Percentiles rank a stretch among this genome's conserved stretches.
phyloP scores from a whole-genome alignment of 2,888 invertebrate genomes.

The Scaptomyza flava region DNA sequence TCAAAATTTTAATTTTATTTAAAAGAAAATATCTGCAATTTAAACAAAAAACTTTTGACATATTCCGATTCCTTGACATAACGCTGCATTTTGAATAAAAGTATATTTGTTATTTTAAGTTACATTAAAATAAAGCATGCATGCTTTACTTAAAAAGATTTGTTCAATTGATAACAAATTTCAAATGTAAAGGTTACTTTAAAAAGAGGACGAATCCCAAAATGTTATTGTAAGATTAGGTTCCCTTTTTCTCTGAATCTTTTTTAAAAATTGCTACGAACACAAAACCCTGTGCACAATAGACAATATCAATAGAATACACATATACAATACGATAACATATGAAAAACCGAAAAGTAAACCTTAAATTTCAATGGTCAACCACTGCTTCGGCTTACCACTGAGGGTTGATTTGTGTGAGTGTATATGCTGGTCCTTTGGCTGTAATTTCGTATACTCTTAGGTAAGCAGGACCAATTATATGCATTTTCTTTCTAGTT shows the following conservation, averaged over 20 bases:
- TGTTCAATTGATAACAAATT: constrained; percentile 67
- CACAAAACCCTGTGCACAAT: constrained; percentile 48
- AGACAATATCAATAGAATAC: constrained; percentile 42
- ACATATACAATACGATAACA: constrained; percentile 15
- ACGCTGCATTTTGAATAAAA: constrained; percentile 1
- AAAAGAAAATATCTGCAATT: constrained; percentile 2
- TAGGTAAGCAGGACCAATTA: constrained; percentile 49
- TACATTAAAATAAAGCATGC: constrained; percentile 47
- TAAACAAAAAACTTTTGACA: constrained; percentile 1
- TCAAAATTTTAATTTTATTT: neutral
- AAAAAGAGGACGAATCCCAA: constrained; percentile 64
- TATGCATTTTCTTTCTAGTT: constrained; percentile 13
- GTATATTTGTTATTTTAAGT: constrained; percentile 49
- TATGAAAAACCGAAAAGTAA: constrained; percentile 35
- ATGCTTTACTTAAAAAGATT: constrained; percentile 36
- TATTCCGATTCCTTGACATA: constrained; percentile 13
- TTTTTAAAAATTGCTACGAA: constrained; percentile 26
- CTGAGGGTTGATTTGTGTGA: constrained; percentile 51
- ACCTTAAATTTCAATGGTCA: constrained; percentile 67
- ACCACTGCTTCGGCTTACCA: constrained; percentile 73
- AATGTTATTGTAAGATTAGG: constrained; percentile 69
- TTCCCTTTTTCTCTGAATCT: constrained; percentile 57
- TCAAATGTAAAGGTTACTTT: constrained; percentile 64
- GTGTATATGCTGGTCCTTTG: constrained; percentile 40
- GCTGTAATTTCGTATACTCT: constrained; percentile 52